Percentiles rank a stretch among this genome's conserved stretches.
Conservation (phyloP, 1,140 invertebrate genomes). For the Aphelinus atriplicis region DNA sequence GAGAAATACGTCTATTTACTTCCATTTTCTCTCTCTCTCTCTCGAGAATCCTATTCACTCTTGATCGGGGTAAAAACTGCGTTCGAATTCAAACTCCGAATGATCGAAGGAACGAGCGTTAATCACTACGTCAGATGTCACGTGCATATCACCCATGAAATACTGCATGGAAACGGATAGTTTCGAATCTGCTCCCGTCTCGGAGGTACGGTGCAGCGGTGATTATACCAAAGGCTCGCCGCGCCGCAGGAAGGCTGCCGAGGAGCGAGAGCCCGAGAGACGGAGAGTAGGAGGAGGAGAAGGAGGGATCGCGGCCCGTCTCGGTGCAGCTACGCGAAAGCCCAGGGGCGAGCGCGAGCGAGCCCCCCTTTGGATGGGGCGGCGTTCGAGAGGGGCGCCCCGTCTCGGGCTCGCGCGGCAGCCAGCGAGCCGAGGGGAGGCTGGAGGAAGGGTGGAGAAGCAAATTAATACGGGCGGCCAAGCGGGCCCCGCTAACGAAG, state of each 20-base stretch:
- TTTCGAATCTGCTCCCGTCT: too few relatives aligned
- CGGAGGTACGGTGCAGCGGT: too few relatives aligned
- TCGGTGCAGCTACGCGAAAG: constrained; percentile 29
- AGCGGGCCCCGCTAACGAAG: constrained; percentile 63
- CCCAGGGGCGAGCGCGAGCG: constrained; percentile 54
- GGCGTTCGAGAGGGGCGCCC: constrained; percentile 40
- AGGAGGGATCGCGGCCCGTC: not conserved
- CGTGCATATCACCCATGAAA: too few relatives aligned
- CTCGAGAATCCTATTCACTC: too few relatives aligned
- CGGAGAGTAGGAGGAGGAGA: constrained; percentile 32
- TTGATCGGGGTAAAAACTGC: too few relatives aligned
- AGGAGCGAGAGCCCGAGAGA: constrained; percentile 38
- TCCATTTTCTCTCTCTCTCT: too few relatives aligned
- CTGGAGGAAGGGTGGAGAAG: constrained; percentile 54
- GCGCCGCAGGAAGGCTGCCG: not conserved
- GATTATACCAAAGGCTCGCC: too few relatives aligned
- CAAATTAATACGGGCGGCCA: constrained; percentile 64
- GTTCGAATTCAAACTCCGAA: too few relatives aligned
- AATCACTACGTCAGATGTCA: too few relatives aligned
- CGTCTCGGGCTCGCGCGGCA: constrained; percentile 38
- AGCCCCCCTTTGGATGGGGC: constrained; percentile 45
- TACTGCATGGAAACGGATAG: too few relatives aligned
- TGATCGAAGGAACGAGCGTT: too few relatives aligned
- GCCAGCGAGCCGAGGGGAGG: constrained; percentile 37
- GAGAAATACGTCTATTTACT: too few relatives aligned